Evolutionary conservation across 1,140 invertebrate species (phyloP), one percentile per base, ranked within the genome.

Genomic region (Ooceraea biroi): DNA sequence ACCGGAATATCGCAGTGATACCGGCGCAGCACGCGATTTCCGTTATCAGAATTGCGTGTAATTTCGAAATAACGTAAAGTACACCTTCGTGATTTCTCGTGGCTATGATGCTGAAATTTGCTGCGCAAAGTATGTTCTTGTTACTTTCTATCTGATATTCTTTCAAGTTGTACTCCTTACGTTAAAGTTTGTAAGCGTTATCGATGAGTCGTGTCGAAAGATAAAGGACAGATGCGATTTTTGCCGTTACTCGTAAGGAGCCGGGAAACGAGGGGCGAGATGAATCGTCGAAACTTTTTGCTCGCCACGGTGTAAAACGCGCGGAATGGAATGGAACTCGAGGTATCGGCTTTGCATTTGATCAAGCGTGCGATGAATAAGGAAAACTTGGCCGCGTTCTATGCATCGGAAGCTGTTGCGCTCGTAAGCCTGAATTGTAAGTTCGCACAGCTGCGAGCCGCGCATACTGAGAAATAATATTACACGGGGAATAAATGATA

Each of bases 291-390:
- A 44, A 69, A 69, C 36, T 80, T 80, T 69, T 80, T 78, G 41
- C 36, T 22, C 63, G 48, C 30, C 36, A 46, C 11, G 65, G 65
- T 80, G 50, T 71, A 80, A 80, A 69, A 27, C 52, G 76, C 76
- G 65, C 50, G 76, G 65, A 80, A 80, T 36, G 50, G 52, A 80
- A 80, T 80, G 22, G 41, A 80, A 80, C 65, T 57, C 41, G 48
- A 80, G 25, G 65, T 80, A 80, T 80, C 65, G 76, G 76, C 65
- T 80, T 80, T 69, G 76, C 76, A 80, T 80, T 80, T 80, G 76
- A 80, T 80, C 76, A 71, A 80, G 63, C 65, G 76, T 80, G 76
- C 65, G 69, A 80, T 80, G 76, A 80, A 80, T 80, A 80, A 80
- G 65, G 65, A 80, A 80, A 80, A 80, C 76, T 69, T 80, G 76